Conservation (phyloP, 2,888 invertebrate genomes). For the Ypsolopha scabrella region DNA sequence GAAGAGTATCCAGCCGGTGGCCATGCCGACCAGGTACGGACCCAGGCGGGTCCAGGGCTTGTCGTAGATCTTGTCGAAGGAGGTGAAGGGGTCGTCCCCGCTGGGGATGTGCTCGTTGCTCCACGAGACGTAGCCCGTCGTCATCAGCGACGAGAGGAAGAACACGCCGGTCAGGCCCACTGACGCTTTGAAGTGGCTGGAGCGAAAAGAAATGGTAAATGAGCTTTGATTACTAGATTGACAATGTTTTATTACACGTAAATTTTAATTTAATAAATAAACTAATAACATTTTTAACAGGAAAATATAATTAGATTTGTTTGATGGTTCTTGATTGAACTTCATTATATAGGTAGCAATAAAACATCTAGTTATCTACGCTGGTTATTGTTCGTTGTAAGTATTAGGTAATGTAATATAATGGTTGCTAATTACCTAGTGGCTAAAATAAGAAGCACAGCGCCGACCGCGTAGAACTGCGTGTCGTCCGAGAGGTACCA, state of each 20-base stretch:
- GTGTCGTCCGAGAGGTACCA: constrained; percentile 92
- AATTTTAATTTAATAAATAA: too few relatives aligned
- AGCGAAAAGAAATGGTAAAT: constrained; percentile 11
- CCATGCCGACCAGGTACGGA: constrained; percentile 88
- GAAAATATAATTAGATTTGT: background rate
- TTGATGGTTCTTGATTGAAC: background rate
- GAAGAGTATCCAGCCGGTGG: constrained; percentile 85
- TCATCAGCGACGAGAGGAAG: constrained; percentile 81
- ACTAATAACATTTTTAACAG: background rate
- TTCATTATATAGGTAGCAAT: too few relatives aligned
- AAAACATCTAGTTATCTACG: too few relatives aligned
- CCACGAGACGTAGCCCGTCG: constrained; percentile 84
- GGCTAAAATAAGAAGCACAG: constrained; percentile 83
- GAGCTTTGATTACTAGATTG: too few relatives aligned
- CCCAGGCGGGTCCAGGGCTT: constrained; percentile 90
- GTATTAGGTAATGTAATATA: too few relatives aligned
- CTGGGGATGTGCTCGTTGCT: constrained; percentile 83
- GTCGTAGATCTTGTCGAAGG: constrained; percentile 91
- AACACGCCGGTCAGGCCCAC: constrained; percentile 74
- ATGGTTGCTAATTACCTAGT: constrained; percentile 55
- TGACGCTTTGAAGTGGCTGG: constrained; percentile 82
- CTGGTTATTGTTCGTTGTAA: too few relatives aligned
- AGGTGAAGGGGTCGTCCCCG: constrained; percentile 83
- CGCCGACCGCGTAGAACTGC: constrained; percentile 87
- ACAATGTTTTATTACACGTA: too few relatives aligned